phyloP scores from a whole-genome alignment of 1,140 invertebrate genomes.

The Drosophila cardini region DNA sequence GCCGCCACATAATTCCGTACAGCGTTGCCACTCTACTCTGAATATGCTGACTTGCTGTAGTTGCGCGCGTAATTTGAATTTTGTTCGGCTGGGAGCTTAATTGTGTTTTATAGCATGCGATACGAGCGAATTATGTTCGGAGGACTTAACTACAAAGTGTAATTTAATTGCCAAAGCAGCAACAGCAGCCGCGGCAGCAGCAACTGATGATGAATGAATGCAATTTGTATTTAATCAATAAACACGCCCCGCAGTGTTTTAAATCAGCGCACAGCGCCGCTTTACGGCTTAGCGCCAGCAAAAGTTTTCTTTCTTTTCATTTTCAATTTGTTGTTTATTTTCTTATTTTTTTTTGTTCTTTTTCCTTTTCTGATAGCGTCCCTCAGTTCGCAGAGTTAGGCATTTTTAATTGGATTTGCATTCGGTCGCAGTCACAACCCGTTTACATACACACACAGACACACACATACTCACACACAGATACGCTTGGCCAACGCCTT shows the following conservation, averaged over 20 bases:
- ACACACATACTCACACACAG: slow-evolving; percentile 3
- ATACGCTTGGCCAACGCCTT: slow-evolving; percentile 34
- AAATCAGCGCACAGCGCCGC: slow-evolving; percentile 80
- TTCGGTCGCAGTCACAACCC: slow-evolving; percentile 55
- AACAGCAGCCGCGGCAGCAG: slow-evolving; percentile 39
- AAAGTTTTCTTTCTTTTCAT: slow-evolving; percentile 15
- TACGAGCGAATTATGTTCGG: slow-evolving; percentile 31
- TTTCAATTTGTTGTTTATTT: too few relatives aligned
- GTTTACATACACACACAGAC: slow-evolving; percentile 50
- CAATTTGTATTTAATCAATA: slow-evolving; percentile 83
- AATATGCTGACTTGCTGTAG: too few relatives aligned
- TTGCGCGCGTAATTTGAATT: too few relatives aligned
- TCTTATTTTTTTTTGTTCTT: too few relatives aligned
- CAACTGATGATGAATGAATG: slow-evolving; percentile 75
- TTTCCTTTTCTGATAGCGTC: slow-evolving; percentile 11
- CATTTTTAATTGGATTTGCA: slow-evolving; percentile 82
- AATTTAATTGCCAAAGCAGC: slow-evolving; percentile 71
- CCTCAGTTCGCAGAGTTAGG: slow-evolving; percentile 43
- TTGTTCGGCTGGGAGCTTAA: slow-evolving; percentile 7
- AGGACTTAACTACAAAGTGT: slow-evolving; percentile 59
- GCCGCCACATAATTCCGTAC: too few relatives aligned
- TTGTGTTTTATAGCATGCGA: slow-evolving; percentile 43
- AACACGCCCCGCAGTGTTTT: slow-evolving; percentile 80
- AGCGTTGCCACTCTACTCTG: too few relatives aligned
- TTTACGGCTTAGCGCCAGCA: slow-evolving; percentile 81